phyloP scores from a whole-genome alignment of 2,888 invertebrate species.

The Cryptops parisi region DNA sequence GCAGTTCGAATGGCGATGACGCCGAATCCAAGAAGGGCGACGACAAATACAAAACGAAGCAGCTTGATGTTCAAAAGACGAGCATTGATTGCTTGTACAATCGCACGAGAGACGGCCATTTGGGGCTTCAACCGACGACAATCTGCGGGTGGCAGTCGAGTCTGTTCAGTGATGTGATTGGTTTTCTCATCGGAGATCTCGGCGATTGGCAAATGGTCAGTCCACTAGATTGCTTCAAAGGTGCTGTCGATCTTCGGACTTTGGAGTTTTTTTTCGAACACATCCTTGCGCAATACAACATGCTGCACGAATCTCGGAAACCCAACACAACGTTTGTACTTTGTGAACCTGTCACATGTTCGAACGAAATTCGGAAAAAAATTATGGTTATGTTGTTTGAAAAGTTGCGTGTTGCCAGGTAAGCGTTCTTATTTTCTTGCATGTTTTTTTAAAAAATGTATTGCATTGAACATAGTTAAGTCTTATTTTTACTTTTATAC shows the following conservation, averaged over 20 bases:
- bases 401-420: constrained; percentile 34
- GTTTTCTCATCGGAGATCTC: constrained; percentile 18
- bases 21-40: neutral
- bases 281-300: constrained; percentile 33
- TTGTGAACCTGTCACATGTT: constrained; percentile 33
- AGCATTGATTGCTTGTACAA: neutral
- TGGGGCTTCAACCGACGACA: neutral
- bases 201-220: constrained; percentile 34
- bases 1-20: neutral
- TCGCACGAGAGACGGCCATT: neutral
- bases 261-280: constrained; percentile 33
- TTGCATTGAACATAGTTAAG: too few species aligned
- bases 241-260: constrained; percentile 30
- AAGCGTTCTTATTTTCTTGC: constrained; percentile 11
- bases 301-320: constrained; percentile 29
- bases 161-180: constrained; percentile 2
- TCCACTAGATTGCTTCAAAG: constrained; percentile 32
- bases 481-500: too few species aligned
- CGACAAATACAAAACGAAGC: neutral
- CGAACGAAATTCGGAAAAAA: constrained; percentile 30
- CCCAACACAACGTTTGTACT: constrained; percentile 34
- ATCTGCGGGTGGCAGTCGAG: neutral
- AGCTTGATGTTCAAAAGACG: neutral
- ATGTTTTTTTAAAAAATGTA: neutral
- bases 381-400: constrained; percentile 34